A percentile compares a stretch with the other conserved stretches of the same genome.
phyloP scores from a whole-genome alignment of 2,113 vertebrate genomes.

The Psilopsiagon aurifrons region DNA sequence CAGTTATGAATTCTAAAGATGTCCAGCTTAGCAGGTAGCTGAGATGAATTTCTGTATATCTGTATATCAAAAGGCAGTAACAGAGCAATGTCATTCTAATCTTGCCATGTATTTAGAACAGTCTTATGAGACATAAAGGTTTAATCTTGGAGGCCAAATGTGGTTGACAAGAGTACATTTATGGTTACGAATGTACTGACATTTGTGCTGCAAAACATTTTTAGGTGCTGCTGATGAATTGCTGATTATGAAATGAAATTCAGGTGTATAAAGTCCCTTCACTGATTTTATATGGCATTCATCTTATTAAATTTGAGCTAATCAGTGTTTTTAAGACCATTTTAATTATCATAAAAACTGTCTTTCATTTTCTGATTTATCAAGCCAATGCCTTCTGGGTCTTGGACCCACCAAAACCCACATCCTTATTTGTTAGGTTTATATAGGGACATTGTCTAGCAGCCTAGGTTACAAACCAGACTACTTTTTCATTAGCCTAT shows the following conservation, averaged over 20 bases:
- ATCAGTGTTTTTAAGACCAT: not conserved
- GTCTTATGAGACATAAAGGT: not conserved
- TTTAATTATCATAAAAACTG: not conserved
- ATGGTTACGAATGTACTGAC: not conserved
- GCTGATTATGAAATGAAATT: slow-evolving; percentile 10
- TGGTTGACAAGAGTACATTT: not conserved
- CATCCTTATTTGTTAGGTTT: not conserved
- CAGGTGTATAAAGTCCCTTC: not conserved
- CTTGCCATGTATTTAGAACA: not conserved
- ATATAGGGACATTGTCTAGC: not conserved
- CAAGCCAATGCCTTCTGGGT: not conserved
- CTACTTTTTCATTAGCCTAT: not conserved
- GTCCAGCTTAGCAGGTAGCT: not conserved
- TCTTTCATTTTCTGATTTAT: not conserved
- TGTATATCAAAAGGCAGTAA: not conserved
- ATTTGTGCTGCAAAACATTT: not conserved
- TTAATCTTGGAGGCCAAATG: slow-evolving; percentile 1
- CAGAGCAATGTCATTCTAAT: not conserved
- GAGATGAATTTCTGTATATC: not conserved
- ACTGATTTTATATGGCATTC: not conserved
- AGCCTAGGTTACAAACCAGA: not conserved
- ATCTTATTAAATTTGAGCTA: not conserved
- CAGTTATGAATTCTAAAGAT: not conserved
- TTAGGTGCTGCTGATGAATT: not conserved
- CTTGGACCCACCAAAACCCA: not conserved